Base-by-base conservation (phyloP, 2,888 invertebrate genomes). In the Trissoscelio sp. region DNA sequence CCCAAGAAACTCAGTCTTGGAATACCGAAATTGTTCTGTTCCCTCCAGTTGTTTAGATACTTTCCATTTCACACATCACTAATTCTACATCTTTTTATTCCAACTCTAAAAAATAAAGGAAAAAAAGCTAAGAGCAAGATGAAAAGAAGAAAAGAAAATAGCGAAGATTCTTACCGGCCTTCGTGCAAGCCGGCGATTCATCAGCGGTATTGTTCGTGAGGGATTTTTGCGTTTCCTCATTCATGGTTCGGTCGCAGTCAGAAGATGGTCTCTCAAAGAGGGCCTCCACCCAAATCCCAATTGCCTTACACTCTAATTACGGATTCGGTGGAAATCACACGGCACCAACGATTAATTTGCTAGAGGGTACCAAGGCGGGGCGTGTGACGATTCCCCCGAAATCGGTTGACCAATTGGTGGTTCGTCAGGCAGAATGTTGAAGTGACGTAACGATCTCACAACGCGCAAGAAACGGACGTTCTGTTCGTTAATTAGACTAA, bases 141-240 rank as follows among this genome's bases (percentile, higher is more conserved):
- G 24, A 48, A 48, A 24, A 48, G 12, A 48, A 46, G 20, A 6
- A 28, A 6, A 28, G 34, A 60, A 66, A 74, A 62, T 58, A 67
- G 22, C 58, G 53, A 55, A 79, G 28, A 4, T 66, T 53, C 79
- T 85, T 90, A 90, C 90, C 90, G 86, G 87, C 83, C 82, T 89
- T 86, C 66, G 87, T 83, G 34, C 85, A 85, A 66, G 85, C 87
- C 83, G 87, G 85, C 73, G 88, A 87, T 66, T 87, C 86, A 72
- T 88, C 87, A 77, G 83, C 78, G 62, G 83, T 82, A 51, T 83
- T 85, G 81, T 85, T 87, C 77, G 85, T 86, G 81, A 84, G 86
- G 74, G 87, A 87, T 83, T 89, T 88, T 67, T 86, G 85, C 67
- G 88, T 84, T 83, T 87, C 86, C 78, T 88, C 90, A 83, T 86